phyloP scores from a whole-genome alignment of 2,113 vertebrate species.

The Phylloscopus whistleri region DNA sequence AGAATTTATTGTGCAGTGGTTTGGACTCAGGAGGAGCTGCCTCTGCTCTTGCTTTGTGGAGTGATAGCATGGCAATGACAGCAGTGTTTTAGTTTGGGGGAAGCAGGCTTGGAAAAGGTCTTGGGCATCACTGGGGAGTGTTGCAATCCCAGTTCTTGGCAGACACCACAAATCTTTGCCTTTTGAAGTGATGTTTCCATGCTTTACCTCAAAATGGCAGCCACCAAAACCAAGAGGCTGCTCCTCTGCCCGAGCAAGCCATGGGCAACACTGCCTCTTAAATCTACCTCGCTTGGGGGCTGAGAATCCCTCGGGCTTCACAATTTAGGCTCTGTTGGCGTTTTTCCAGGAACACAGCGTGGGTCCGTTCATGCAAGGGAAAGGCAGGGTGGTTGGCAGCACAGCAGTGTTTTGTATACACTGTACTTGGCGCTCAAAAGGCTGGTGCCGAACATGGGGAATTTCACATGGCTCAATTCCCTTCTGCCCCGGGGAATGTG shows the following conservation, averaged over 20 bases:
- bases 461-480: constrained; percentile 44
- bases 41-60: neutral
- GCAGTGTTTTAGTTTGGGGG: neutral
- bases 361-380: neutral
- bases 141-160: neutral
- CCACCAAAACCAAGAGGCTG: neutral
- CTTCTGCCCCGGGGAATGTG: neutral
- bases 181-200: neutral
- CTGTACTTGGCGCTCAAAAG: neutral
- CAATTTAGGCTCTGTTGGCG: neutral
- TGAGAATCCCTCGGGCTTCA: neutral
- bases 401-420: neutral
- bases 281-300: neutral
- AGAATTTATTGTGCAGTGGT: neutral
- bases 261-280: neutral
- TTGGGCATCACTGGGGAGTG: neutral
- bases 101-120: neutral
- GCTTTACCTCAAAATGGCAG: neutral
- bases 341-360: neutral
- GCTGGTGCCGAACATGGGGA: neutral
- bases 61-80: neutral
- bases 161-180: neutral
- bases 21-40: neutral
- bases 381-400: constrained; percentile 35
- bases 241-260: neutral